These are phyloP conservation scores for Lasioglossum malachurum DNA, from an alignment of 2,888 invertebrate genomes.

Conservation along the genomic window DNA sequence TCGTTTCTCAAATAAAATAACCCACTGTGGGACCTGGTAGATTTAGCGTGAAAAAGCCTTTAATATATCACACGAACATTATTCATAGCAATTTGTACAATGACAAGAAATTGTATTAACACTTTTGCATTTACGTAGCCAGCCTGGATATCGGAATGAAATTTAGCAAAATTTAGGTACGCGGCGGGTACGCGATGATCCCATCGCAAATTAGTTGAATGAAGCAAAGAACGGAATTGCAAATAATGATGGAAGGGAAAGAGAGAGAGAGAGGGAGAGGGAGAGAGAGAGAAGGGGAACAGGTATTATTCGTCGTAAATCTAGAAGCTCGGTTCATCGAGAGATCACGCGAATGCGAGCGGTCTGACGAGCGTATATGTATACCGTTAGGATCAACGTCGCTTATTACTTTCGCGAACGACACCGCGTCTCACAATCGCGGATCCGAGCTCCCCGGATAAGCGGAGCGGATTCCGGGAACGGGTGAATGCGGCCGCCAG, in stretches of 20 bases:
- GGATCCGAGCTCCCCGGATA: slow-evolving; percentile 5
- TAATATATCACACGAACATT: too few relatives aligned
- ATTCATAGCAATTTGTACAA: too few relatives aligned
- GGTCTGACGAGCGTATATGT: neutral
- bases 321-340: slow-evolving; percentile 7
- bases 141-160: too few relatives aligned
- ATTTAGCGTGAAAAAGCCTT: too few relatives aligned
- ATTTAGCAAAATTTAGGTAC: too few relatives aligned
- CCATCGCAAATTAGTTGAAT: too few relatives aligned
- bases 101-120: too few relatives aligned
- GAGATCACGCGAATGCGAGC: neutral
- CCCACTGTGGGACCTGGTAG: too few relatives aligned
- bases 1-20: neutral
- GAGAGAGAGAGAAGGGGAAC: neutral
- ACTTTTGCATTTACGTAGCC: too few relatives aligned
- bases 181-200: too few relatives aligned
- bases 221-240: neutral
- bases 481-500: slow-evolving; percentile 32
- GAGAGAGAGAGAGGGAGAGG: neutral
- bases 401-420: slow-evolving; percentile 41
- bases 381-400: slow-evolving; percentile 31
- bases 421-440: slow-evolving; percentile 8
- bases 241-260: neutral
- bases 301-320: neutral
- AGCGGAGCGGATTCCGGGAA: slow-evolving; percentile 20